These are phyloP conservation scores for Cryptotis parvus DNA, from an alignment of 2,113 vertebrate species.

Conservation along the genomic window DNA sequence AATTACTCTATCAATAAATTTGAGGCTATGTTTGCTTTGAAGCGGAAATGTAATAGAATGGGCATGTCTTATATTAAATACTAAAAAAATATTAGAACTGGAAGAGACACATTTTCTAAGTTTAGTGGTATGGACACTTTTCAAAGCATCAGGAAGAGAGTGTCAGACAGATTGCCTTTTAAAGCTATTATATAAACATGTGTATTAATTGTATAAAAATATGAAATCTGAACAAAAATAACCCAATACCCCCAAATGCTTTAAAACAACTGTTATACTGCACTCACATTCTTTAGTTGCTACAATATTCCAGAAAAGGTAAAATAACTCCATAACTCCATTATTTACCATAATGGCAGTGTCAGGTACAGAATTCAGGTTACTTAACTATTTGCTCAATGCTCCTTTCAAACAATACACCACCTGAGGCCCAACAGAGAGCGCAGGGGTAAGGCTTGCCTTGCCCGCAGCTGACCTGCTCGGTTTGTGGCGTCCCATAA, in stretches of 20 bases:
- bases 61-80: constrained; percentile 19
- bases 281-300: constrained; percentile 22
- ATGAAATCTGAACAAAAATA: not conserved
- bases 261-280: constrained; percentile 27
- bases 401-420: constrained; percentile 40
- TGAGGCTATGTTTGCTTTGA: not conserved
- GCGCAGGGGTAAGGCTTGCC: too few relatives aligned
- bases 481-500: too few relatives aligned
- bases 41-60: constrained; percentile 37
- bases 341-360: not conserved
- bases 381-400: not conserved
- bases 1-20: not conserved
- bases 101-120: constrained; percentile 13
- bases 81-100: not conserved
- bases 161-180: not conserved
- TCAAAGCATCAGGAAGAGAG: not conserved
- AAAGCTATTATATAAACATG: not conserved
- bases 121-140: constrained; percentile 40
- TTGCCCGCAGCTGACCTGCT: too few relatives aligned
- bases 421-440: not conserved
- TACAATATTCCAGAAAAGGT: not conserved
- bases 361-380: constrained; percentile 43
- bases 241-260: not conserved
- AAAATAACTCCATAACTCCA: not conserved
- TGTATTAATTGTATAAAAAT: not conserved